phyloP scores from a whole-genome alignment of 2,113 vertebrate genomes.

The Notarius lentiginosus region DNA sequence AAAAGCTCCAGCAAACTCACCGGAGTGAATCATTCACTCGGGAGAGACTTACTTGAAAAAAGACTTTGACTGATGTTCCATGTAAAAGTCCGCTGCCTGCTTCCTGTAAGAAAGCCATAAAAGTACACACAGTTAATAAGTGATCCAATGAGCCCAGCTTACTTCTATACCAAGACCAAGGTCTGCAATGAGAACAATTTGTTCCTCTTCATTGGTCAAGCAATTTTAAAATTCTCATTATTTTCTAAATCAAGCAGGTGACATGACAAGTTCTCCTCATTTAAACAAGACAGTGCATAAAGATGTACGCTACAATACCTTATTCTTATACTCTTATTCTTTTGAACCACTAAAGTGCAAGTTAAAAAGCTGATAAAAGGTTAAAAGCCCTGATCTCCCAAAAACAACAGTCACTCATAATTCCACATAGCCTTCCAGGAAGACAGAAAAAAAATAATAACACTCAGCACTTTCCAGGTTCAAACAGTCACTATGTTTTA shows the following conservation, averaged over 20 bases:
- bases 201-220: constrained; percentile 17
- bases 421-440: constrained; percentile 2
- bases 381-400: constrained; percentile 23
- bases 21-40: constrained; percentile 65
- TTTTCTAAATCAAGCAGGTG: constrained; percentile 14
- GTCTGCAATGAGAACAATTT: constrained; percentile 20
- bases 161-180: constrained; percentile 21
- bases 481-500: neutral
- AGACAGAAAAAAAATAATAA: constrained; percentile 23
- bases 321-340: neutral
- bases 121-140: constrained; percentile 62
- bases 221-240: neutral
- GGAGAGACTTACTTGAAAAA: constrained; percentile 84
- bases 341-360: constrained; percentile 7
- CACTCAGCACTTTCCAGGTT: constrained; percentile 35
- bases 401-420: constrained; percentile 12
- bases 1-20: constrained; percentile 41
- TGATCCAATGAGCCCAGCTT: constrained; percentile 47
- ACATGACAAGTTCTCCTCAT: neutral
- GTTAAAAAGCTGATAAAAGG: constrained; percentile 13
- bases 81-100: constrained; percentile 87
- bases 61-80: constrained; percentile 86
- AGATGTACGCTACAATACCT: neutral
- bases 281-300: neutral
- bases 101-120: constrained; percentile 80